phyloP scores from a whole-genome alignment of 2,797 vertebrate species.

The Numenius phaeopus region DNA sequence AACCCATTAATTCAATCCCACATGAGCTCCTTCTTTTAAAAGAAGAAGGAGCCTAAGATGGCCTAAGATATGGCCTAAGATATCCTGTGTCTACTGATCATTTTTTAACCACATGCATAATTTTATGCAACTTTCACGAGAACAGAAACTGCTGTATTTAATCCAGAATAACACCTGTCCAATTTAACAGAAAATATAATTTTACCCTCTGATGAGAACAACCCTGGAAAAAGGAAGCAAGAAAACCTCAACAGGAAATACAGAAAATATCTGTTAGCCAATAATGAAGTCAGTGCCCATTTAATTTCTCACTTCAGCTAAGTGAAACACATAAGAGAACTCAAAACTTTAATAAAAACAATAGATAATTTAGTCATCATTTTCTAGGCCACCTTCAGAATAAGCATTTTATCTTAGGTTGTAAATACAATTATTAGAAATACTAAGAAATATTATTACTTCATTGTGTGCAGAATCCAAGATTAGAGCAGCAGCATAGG shows the following conservation, averaged over 20 bases:
- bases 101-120: background rate
- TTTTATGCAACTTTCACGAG: background rate
- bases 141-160: background rate
- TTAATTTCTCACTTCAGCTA: background rate
- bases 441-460: background rate
- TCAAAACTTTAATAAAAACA: background rate
- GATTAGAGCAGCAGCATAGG: background rate
- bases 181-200: background rate
- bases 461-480: background rate
- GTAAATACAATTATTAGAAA: background rate
- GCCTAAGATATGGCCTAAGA: background rate
- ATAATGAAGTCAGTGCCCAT: background rate
- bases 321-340: background rate
- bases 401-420: background rate
- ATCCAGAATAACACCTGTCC: background rate
- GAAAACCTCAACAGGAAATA: background rate
- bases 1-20: background rate
- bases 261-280: background rate
- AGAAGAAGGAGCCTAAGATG: background rate
- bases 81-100: background rate
- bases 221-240: background rate
- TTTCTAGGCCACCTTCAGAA: background rate
- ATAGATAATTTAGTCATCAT: background rate
- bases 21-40: background rate
- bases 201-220: background rate